These are phyloP conservation scores for Turnix velox DNA, from an alignment of 2,113 vertebrate species.

Conservation along the genomic window DNA sequence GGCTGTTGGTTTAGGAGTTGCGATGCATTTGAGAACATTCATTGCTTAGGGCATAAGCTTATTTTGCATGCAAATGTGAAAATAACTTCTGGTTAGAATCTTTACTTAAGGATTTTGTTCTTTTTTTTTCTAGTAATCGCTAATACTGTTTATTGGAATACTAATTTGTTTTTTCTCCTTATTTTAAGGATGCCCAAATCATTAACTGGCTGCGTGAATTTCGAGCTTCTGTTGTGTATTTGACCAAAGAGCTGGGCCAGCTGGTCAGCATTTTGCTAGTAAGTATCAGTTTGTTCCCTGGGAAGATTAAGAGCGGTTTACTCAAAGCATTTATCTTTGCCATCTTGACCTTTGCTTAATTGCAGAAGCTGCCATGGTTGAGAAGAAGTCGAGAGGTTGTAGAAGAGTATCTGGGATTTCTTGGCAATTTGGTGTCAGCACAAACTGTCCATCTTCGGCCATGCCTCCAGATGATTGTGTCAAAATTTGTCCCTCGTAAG, in stretches of 20 bases:
- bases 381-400: constrained; percentile 84
- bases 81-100: background rate
- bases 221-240: constrained; percentile 77
- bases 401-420: constrained; percentile 92
- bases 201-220: constrained; percentile 94
- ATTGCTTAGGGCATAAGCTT: background rate
- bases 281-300: constrained; percentile 35
- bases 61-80: background rate
- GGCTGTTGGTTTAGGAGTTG: background rate
- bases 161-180: background rate
- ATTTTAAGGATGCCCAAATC: constrained; percentile 89
- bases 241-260: constrained; percentile 91
- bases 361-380: constrained; percentile 87
- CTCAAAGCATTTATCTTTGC: background rate
- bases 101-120: background rate
- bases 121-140: background rate
- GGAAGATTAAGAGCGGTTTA: background rate
- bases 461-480: constrained; percentile 86
- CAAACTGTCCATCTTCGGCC: constrained; percentile 91
- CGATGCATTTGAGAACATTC: background rate
- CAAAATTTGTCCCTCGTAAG: constrained; percentile 87
- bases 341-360: background rate
- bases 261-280: constrained; percentile 87
- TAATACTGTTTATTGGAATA: background rate
- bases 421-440: constrained; percentile 92